These are phyloP conservation scores for Eciton burchellii DNA, from an alignment of 1,140 invertebrate genomes.

Conservation along the genomic window DNA sequence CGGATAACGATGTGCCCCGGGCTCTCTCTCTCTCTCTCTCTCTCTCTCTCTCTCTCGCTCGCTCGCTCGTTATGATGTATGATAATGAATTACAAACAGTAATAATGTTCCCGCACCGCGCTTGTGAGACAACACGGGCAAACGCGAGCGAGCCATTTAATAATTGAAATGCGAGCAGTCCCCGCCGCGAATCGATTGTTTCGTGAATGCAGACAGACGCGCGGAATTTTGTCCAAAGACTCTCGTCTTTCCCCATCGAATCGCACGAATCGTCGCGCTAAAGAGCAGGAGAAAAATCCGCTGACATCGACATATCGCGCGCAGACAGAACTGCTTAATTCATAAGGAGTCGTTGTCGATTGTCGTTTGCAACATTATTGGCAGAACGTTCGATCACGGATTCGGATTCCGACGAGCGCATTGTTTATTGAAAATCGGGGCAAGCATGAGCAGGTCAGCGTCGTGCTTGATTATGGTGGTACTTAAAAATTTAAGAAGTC, in stretches of 20 bases:
- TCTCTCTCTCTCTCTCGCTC: neutral
- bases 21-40: too few relatives aligned
- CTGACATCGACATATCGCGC: neutral
- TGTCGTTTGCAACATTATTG: slow-evolving; percentile 3
- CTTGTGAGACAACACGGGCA: slow-evolving; percentile 7
- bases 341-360: neutral
- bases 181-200: slow-evolving; percentile 3
- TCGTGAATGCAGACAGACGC: neutral
- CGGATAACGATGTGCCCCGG: slow-evolving; percentile 15
- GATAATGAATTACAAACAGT: slow-evolving; percentile 58
- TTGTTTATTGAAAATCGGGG: neutral
- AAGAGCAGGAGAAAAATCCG: neutral
- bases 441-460: too few relatives aligned
- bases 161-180: slow-evolving; percentile 37
- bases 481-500: too few relatives aligned
- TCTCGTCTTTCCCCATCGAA: neutral
- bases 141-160: slow-evolving; percentile 13
- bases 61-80: slow-evolving; percentile 41
- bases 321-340: slow-evolving; percentile 1
- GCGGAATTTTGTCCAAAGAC: neutral
- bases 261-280: slow-evolving; percentile 4
- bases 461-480: too few relatives aligned
- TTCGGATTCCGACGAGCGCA: neutral
- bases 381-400: neutral
- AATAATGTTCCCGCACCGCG: slow-evolving; percentile 18